Evolutionary conservation across 2,888 invertebrate genomes (phyloP).

Genomic region (Auanema sp.): DNA sequence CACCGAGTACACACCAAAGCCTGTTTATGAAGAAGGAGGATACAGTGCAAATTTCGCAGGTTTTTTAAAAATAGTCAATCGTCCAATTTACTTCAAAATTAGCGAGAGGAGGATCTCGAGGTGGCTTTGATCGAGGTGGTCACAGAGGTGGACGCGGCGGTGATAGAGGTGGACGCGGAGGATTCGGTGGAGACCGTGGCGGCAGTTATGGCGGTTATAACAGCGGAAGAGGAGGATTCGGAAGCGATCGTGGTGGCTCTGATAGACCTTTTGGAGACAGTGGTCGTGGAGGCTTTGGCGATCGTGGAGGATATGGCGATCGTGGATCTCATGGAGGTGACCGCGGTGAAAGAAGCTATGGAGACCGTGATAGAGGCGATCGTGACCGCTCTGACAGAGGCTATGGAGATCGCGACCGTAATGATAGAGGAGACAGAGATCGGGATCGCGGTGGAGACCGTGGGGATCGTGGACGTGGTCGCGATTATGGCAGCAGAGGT

Average conservation of each 20-base stretch:
- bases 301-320: conserved; percentile 20
- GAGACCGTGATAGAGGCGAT: conserved; percentile 6
- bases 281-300: conserved; percentile 19
- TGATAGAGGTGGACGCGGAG: conserved; percentile 12
- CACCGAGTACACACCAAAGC: conserved; percentile 14
- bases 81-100: neutral
- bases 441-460: conserved; percentile 19
- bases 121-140: conserved; percentile 5
- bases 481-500: conserved; percentile 6
- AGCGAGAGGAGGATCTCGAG: conserved; percentile 6
- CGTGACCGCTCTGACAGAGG: conserved; percentile 8
- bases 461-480: conserved; percentile 1
- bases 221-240: conserved; percentile 6
- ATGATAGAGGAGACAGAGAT: conserved; percentile 16
- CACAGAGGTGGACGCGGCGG: conserved; percentile 8
- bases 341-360: conserved; percentile 4
- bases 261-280: conserved; percentile 20
- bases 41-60: conserved; percentile 6
- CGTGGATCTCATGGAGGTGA: conserved; percentile 9
- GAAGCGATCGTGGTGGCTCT: conserved; percentile 22
- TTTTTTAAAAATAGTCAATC: neutral
- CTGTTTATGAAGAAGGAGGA: conserved; percentile 4
- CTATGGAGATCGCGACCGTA: conserved; percentile 24
- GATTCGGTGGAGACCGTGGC: conserved; percentile 19
- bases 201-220: conserved; percentile 3